Conservation (phyloP, 1,140 invertebrate genomes). For the Sarcophaga peregrina region DNA sequence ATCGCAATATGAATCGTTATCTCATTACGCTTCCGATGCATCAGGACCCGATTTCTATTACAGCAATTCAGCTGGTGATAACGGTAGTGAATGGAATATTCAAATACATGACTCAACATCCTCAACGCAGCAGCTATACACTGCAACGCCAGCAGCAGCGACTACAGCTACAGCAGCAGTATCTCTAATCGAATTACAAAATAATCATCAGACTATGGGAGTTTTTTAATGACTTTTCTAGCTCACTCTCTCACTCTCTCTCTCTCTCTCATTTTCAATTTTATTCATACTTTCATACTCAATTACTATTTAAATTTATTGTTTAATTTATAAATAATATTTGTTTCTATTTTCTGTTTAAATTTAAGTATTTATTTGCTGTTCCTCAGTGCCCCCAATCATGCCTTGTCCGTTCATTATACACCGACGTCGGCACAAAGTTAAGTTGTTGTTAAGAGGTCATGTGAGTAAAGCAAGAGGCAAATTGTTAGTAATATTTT, state of each 20-base stretch:
- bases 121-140: neutral
- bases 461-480: no score
- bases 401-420: no score
- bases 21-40: slow-evolving; percentile 41
- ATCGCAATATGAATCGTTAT: slow-evolving; percentile 26
- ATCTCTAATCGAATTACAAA: neutral
- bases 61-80: slow-evolving; percentile 59
- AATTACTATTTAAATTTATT: neutral
- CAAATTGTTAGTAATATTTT: no score
- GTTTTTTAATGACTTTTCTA: neutral
- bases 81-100: slow-evolving; percentile 58
- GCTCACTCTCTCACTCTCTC: no score
- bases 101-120: slow-evolving; percentile 53
- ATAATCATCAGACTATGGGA: slow-evolving; percentile 13
- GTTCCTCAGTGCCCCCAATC: no score
- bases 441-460: no score
- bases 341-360: neutral
- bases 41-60: slow-evolving; percentile 58
- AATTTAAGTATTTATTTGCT: no score
- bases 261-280: neutral
- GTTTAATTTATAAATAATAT: neutral
- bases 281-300: neutral
- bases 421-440: no score
- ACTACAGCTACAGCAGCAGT: neutral
- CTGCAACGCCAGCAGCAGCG: neutral